Evolutionary conservation across 2,113 vertebrate genomes (phyloP), one percentile per base, ranked within the genome.

Genomic region (Oreochromis spilurus): DNA sequence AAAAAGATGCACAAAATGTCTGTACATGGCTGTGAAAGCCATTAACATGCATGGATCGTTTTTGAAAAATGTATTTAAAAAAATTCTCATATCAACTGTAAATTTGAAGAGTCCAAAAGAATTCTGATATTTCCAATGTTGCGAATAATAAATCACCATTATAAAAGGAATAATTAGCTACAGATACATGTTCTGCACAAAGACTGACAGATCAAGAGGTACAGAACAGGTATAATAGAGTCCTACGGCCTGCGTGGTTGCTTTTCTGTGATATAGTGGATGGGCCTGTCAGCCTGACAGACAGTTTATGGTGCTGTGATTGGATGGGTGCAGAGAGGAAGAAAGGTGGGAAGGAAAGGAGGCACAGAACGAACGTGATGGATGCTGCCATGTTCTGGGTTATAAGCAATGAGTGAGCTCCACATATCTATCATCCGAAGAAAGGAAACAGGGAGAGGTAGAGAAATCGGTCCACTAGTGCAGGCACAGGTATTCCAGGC

Each of bases 191-290:
- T 79, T 14, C 34, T 79, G 45, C 53, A 65, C 50, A 3, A 31
- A 17, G 40, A 75, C 48, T 85, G 31, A 80, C 62, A 48, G 83
- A 52, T 91, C 6, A 10, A 84, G 36, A 34, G 48, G 50, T 88
- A 86, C 81, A 84, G 83, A 90, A 91, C 94, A 94, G 93, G 95
- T 93, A 94, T 96, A 96, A 96, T 95, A 95, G 92, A 96, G 94
- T 94, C 88, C 93, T 94, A 83, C 84, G 88, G 90, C 87, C 67
- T 52, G 83, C 52, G 87, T 62, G 52, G 70, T 77, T 17, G 89
- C 81, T 90, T 86, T 91, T 82, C 85, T 82, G 62, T 94, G 87
- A 91, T 92, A 50, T 92, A 93, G 81, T 90, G 90, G 88, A 95
- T 92, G 92, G 62, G 91, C 84, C 86, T 95, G 91, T 91, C 88